These are phyloP conservation scores for Mesorhabditis spiculigera DNA, from an alignment of 2,888 invertebrate species.

Conservation along the genomic window DNA sequence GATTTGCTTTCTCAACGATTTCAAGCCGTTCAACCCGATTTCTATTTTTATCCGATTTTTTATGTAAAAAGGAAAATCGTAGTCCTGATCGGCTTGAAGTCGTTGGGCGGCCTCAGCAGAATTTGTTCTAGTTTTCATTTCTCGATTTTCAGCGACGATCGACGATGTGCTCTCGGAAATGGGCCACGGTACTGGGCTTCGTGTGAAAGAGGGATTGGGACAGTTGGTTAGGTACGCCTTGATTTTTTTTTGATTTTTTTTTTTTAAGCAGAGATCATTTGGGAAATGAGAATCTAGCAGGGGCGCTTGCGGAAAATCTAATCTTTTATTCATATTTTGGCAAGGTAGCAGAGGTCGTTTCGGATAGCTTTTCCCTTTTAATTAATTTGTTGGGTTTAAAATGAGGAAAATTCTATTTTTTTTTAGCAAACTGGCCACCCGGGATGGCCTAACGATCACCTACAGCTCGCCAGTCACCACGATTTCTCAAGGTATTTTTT, in stretches of 20 bases:
- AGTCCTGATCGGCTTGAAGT: not conserved
- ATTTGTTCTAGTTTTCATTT: too few species aligned
- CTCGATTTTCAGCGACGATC: not conserved
- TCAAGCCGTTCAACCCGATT: too few species aligned
- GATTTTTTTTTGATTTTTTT: too few species aligned
- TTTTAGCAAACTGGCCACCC: not conserved
- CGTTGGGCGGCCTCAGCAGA: not conserved
- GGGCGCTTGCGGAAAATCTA: too few species aligned
- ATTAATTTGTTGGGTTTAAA: not conserved
- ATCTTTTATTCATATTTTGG: too few species aligned
- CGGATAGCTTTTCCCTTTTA: too few species aligned
- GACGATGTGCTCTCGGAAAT: constrained; percentile 24
- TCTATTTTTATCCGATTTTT: not conserved
- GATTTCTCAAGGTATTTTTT: not conserved
- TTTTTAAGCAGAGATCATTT: too few species aligned
- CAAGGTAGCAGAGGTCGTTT: too few species aligned
- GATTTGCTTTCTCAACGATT: too few species aligned
- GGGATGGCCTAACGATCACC: not conserved
- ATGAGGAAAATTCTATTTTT: too few species aligned
- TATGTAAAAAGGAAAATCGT: not conserved
- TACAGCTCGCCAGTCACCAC: not conserved
- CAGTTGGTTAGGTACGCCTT: not conserved
- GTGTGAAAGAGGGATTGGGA: constrained; percentile 12
- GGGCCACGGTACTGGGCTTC: constrained; percentile 30
- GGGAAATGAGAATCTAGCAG: too few species aligned